A percentile compares a stretch with the other conserved stretches of the same genome.
phyloP scores from a whole-genome alignment of 1,140 invertebrate species.

The Drosophila pruinosa region DNA sequence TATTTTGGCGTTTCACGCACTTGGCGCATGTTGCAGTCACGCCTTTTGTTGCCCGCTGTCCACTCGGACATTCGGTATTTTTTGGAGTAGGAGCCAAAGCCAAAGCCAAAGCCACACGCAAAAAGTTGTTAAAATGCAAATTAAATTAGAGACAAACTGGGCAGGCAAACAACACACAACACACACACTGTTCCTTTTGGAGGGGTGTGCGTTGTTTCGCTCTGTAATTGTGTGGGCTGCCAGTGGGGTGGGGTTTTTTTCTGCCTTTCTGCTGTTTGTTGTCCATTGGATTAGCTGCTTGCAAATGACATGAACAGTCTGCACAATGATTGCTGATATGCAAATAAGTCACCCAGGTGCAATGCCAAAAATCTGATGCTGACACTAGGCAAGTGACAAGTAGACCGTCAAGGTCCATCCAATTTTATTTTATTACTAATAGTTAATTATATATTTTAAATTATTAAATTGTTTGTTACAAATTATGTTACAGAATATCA shows the following conservation, averaged over 20 bases:
- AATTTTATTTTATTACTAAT: too few species aligned
- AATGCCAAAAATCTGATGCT: too few species aligned
- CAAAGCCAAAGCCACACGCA: constrained; percentile 67
- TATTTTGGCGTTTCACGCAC: constrained; percentile 78
- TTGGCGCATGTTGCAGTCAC: constrained; percentile 79
- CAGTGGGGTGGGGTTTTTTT: constrained; percentile 31
- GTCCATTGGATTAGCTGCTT: constrained; percentile 35
- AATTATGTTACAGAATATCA: too few species aligned
- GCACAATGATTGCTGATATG: constrained; percentile 47
- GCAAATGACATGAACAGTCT: constrained; percentile 45
- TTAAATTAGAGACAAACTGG: constrained; percentile 79
- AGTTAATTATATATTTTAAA: too few species aligned
- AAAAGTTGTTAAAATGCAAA: constrained; percentile 82
- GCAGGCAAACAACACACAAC: constrained; percentile 31
- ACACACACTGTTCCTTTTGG: constrained; percentile 8
- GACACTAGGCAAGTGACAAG: too few species aligned
- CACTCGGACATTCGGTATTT: constrained; percentile 22
- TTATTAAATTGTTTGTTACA: too few species aligned
- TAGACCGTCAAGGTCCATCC: too few species aligned
- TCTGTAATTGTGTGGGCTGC: constrained; percentile 46
- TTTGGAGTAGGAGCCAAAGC: constrained; percentile 33
- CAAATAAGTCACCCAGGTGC: constrained; percentile 43
- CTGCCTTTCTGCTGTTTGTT: constrained; percentile 26
- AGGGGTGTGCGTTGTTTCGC: constrained; percentile 10
- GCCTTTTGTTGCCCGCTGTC: constrained; percentile 70